These are phyloP conservation scores for Myoxocephalus aenaeus DNA, from an alignment of 2,797 vertebrate genomes.

Conservation along the genomic window DNA sequence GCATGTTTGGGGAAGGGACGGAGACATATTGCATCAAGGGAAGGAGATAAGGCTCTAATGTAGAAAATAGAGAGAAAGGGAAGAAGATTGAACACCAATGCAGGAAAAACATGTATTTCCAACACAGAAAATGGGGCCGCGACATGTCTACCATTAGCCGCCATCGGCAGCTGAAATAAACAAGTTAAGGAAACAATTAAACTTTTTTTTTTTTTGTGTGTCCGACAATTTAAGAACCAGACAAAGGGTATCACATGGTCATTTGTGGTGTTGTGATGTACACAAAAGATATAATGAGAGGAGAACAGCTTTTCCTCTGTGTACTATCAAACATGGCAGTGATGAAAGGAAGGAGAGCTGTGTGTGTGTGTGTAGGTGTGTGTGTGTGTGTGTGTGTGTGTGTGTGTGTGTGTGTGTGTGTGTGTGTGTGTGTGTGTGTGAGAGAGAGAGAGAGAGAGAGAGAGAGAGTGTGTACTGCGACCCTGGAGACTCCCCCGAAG, in stretches of 20 bases:
- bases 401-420: slow-evolving; percentile 13
- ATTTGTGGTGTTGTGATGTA: background rate
- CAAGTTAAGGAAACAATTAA: slow-evolving; percentile 2
- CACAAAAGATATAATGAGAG: slow-evolving; percentile 13
- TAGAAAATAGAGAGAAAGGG: slow-evolving; percentile 6
- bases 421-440: slow-evolving; percentile 18
- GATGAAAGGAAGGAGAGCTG: slow-evolving; percentile 28
- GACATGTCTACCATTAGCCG: slow-evolving; percentile 27
- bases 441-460: background rate
- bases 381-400: slow-evolving; percentile 12
- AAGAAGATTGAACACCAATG: slow-evolving; percentile 48
- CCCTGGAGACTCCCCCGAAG: slow-evolving; percentile 52
- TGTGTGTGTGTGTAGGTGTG: slow-evolving; percentile 15
- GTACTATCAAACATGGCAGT: slow-evolving; percentile 26
- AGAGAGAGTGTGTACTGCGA: background rate
- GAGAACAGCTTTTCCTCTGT: slow-evolving; percentile 12
- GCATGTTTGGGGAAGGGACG: slow-evolving; percentile 38
- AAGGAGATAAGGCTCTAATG: slow-evolving; percentile 66
- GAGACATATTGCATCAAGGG: slow-evolving; percentile 67
- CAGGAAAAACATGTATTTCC: slow-evolving; percentile 41
- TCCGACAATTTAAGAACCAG: slow-evolving; percentile 11
- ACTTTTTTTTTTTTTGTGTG: background rate
- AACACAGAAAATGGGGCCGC: slow-evolving; percentile 36
- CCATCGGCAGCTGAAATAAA: slow-evolving; percentile 43
- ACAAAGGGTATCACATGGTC: background rate